These are phyloP conservation scores for Steromphala cineraria DNA, from an alignment of 2,888 invertebrate species.

Conservation along the genomic window DNA sequence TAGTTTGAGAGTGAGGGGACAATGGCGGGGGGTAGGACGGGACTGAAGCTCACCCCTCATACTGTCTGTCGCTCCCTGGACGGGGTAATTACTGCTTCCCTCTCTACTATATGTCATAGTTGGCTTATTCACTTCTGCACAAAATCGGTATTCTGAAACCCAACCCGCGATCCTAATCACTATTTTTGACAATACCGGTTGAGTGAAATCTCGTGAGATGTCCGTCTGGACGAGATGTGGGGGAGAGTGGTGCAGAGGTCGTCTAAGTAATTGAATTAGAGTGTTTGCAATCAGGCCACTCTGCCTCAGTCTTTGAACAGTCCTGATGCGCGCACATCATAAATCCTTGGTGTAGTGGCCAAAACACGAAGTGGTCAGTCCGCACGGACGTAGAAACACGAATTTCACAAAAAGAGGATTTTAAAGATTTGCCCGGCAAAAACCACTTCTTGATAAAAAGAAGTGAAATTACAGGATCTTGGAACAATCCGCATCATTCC, in stretches of 20 bases:
- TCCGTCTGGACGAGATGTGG: constrained; percentile 5
- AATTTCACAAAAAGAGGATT: constrained; percentile 12
- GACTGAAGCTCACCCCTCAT: not conserved
- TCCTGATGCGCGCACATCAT: not conserved
- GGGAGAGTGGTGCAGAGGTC: not conserved
- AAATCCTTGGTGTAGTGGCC: constrained; percentile 8
- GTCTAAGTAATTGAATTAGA: constrained; percentile 20
- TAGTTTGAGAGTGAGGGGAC: not conserved
- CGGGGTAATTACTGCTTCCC: constrained; percentile 1
- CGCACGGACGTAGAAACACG: constrained; percentile 12
- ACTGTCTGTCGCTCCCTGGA: not conserved
- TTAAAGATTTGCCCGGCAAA: not conserved
- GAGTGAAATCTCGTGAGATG: constrained; percentile 17
- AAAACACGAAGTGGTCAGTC: constrained; percentile 13
- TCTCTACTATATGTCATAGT: constrained; percentile 7
- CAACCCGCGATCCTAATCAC: constrained; percentile 18
- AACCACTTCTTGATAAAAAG: not conserved
- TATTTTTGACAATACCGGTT: constrained; percentile 17
- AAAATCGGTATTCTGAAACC: constrained; percentile 14
- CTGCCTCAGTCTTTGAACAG: constrained; percentile 5
- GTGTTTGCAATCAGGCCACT: not conserved
- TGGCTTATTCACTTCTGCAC: constrained; percentile 17
- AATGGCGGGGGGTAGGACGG: not conserved
- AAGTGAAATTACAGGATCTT: constrained; percentile 20
- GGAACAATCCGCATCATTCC: constrained; percentile 13